Evolutionary conservation across 2,113 vertebrate species (phyloP).

Genomic region (Muntiacus reevesi): DNA sequence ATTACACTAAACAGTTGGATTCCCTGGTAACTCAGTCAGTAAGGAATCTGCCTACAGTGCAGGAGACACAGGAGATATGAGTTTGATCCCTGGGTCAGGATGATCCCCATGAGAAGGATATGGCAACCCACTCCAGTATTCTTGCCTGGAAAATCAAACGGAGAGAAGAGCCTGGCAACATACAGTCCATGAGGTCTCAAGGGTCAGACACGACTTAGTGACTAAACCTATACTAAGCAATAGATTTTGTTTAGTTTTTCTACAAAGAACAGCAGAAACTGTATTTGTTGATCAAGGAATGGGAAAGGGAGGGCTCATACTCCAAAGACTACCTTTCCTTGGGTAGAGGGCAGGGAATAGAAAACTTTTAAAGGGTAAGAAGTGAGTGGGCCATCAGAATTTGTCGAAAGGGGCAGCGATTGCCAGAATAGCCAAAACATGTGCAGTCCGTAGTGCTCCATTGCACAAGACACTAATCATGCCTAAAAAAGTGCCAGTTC

Average conservation of each 20-base stretch:
- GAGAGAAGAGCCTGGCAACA: neutral
- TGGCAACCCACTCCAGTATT: neutral
- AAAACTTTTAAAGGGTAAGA: neutral
- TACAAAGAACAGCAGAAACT: neutral
- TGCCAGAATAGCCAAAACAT: neutral
- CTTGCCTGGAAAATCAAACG: neutral
- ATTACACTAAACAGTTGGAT: neutral
- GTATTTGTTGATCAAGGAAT: neutral
- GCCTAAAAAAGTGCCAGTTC: neutral
- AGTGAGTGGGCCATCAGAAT: neutral
- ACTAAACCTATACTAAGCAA: neutral
- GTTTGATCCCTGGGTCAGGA: neutral
- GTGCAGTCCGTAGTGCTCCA: neutral
- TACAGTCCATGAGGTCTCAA: neutral
- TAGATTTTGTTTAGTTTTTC: neutral
- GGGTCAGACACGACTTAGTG: neutral
- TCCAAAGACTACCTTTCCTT: neutral
- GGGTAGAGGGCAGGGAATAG: neutral
- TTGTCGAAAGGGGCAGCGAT: neutral
- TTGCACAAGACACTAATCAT: neutral
- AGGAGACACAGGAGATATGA: neutral
- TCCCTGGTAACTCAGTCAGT: neutral
- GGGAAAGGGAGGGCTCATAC: neutral
- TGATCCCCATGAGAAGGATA: neutral
- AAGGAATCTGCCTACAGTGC: neutral